Base-by-base conservation (phyloP, 2,888 invertebrate genomes). In the Dichetophora obliterata region DNA sequence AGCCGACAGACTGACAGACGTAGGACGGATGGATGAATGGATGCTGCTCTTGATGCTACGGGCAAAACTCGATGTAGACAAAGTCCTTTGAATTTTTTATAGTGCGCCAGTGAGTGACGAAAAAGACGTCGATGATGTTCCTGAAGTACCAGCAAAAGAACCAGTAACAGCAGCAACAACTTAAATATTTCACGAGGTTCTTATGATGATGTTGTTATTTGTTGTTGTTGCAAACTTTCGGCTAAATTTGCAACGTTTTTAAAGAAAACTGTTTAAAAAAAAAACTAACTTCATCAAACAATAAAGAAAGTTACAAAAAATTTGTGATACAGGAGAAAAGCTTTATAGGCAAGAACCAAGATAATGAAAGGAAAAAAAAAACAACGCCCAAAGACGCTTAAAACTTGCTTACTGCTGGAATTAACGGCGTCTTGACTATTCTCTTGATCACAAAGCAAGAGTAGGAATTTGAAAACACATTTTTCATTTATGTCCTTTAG, bases 81-180 rank as follows among this genome's bases (percentile, higher is more conserved):
- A 75, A 75, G 80, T 81, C 83, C 81, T 84, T 84, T 84, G 84
- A 83, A 85, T 84, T 84, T 85, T 84, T 85, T 83, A 83, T 84
- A 82, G 80, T 82, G 82, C 81, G 81, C 74, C 76, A 76, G 63
- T 61, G 24, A 74, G 54, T 50, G 77, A 75, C 77, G 77, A 75
- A 54, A 77, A 77, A 69, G 77, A 76, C 78, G 75, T 68, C 77
- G 72, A 24, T 48, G 48, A 8, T 19, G 66, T 66, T 43, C 43
- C 19, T 48, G 43, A 11, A 22, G 5, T 19, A 57, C n/a, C 52
- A 24, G 52, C 2, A 31, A 31, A 5, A 31, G 3, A n/a, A 57
- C n/a, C 52, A 11, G 54, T 1, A 54, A 59, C 31, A n/a, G 5
- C 68, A 11, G 69, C 57, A 11, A 31, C 52, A 57, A 57, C 24